Evolutionary conservation across 2,888 invertebrate genomes (phyloP).

Genomic region (Ectemnius lituratus): DNA sequence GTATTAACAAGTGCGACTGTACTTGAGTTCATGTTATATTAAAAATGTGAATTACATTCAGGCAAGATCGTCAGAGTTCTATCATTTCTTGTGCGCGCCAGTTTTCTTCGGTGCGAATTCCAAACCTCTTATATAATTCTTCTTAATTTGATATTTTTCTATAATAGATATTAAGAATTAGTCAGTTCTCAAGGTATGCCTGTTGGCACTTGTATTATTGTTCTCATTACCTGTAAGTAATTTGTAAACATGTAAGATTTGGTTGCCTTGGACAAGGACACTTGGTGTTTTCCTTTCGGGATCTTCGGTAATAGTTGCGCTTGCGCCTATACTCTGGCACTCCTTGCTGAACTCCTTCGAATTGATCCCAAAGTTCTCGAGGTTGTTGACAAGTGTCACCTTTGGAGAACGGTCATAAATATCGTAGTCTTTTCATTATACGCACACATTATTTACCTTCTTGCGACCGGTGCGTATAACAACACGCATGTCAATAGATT

Average conservation of each 20-base stretch:
- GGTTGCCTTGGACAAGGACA: constrained; percentile 94
- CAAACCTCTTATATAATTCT: constrained; percentile 86
- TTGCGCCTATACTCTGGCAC: constrained; percentile 93
- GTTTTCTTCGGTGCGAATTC: constrained; percentile 87
- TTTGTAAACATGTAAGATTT: constrained; percentile 83
- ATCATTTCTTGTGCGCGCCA: constrained; percentile 40
- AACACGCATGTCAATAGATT: constrained; percentile 88
- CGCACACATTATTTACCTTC: constrained; percentile 81
- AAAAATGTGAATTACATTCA: too few species aligned
- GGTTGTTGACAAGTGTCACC: constrained; percentile 93
- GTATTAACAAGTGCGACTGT: not conserved
- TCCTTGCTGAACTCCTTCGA: constrained; percentile 87
- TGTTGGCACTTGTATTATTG: not conserved
- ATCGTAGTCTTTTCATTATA: not conserved
- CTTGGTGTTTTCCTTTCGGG: constrained; percentile 87
- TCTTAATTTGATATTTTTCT: constrained; percentile 88
- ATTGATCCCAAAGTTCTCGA: constrained; percentile 92
- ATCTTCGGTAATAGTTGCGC: constrained; percentile 87
- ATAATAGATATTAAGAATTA: constrained; percentile 78
- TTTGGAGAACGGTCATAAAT: constrained; percentile 65
- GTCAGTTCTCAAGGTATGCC: constrained; percentile 10
- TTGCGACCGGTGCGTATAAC: constrained; percentile 91
- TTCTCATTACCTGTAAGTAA: constrained; percentile 78
- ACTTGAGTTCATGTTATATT: not conserved
- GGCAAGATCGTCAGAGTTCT: too few species aligned